Conservation (phyloP, 2,113 vertebrate species). For the Paratilapia polleni region DNA sequence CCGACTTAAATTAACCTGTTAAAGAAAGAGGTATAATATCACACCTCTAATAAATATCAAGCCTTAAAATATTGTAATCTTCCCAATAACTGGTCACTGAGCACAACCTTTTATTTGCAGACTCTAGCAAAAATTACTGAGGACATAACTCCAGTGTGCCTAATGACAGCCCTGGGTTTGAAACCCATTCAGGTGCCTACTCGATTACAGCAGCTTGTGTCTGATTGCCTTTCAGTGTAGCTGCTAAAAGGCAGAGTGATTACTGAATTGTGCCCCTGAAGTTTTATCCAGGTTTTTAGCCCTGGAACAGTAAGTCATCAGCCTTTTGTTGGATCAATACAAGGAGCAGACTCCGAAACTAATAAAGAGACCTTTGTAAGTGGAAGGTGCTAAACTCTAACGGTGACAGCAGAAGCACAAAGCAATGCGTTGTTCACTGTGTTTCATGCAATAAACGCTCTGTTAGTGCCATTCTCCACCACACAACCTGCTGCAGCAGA, state of each 20-base stretch:
- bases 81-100: neutral
- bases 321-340: constrained; percentile 6
- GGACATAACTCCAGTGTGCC: no score
- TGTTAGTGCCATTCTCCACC: neutral
- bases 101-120: neutral
- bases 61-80: neutral
- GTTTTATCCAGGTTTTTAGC: neutral
- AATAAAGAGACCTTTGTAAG: constrained; percentile 29
- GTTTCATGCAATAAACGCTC: neutral
- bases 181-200: neutral
- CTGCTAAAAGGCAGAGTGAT: neutral
- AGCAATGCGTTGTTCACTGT: neutral
- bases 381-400: neutral
- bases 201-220: neutral
- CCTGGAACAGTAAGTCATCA: constrained; percentile 8
- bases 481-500: neutral
- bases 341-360: constrained; percentile 29
- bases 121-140: neutral
- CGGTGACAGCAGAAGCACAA: neutral
- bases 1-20: neutral
- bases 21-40: neutral
- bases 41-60: neutral
- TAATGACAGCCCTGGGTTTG: no score
- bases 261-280: neutral
- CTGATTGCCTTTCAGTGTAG: neutral